A percentile compares a stretch with the other conserved stretches of the same genome.
Evolutionary conservation across 2,888 invertebrate genomes (phyloP).

Genomic region (Agonum fuliginosum): DNA sequence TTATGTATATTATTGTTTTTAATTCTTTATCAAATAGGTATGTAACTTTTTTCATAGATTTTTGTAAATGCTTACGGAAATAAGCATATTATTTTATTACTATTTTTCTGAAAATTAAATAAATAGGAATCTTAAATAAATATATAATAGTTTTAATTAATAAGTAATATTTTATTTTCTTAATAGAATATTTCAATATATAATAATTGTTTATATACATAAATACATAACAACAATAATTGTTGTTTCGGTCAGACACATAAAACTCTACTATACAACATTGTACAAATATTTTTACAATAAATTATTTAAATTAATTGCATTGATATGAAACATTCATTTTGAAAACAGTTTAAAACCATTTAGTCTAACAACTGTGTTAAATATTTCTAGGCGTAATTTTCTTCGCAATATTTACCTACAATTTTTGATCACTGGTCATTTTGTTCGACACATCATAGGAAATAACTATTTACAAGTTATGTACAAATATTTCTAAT

Average conservation of each 20-base stretch:
- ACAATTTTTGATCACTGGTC: conserved; percentile 38
- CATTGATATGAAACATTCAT: background rate
- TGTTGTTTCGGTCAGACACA: background rate
- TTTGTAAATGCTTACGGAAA: background rate
- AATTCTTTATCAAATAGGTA: no score
- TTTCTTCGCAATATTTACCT: conserved; percentile 12
- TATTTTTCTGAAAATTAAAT: background rate
- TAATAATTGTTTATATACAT: conserved; percentile 53
- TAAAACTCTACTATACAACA: conserved; percentile 11
- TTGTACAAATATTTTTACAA: conserved; percentile 34
- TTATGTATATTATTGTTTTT: no score
- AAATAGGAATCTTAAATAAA: no score
- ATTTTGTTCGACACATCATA: background rate
- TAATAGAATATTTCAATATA: conserved; percentile 51
- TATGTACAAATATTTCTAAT: conserved; percentile 42
- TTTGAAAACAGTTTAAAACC: background rate
- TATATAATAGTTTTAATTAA: conserved; percentile 29
- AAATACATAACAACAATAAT: conserved; percentile 38
- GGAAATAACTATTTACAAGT: conserved; percentile 34
- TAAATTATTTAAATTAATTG: conserved; percentile 23
- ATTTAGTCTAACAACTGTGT: background rate
- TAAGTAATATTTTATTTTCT: conserved; percentile 37
- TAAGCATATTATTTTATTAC: no score
- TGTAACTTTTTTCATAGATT: background rate
- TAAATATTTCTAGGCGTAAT: conserved; percentile 9